A percentile compares a stretch with the other conserved stretches of the same genome.
Evolutionary conservation across 92 coral and sea anemone species (phyloP).

Genomic region (Hydrozoanthus gracilis): DNA sequence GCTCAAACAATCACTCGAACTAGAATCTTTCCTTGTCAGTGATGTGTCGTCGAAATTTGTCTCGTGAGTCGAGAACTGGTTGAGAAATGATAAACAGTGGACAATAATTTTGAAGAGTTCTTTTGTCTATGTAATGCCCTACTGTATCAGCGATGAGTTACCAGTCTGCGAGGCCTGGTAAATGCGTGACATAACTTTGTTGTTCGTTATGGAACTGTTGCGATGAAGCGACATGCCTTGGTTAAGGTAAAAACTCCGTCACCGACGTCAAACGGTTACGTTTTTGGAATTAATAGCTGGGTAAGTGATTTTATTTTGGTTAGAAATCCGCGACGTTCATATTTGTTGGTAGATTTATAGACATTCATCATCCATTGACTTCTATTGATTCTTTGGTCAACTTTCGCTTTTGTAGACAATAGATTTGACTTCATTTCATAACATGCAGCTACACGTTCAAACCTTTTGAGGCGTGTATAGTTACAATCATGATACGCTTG

Average conservation of each 20-base stretch:
- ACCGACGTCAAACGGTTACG: conserved; percentile 78
- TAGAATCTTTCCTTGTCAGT: not conserved
- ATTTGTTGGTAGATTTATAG: not conserved
- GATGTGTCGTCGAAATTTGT: not conserved
- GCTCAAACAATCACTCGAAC: not conserved
- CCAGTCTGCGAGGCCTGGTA: not conserved
- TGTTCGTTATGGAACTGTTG: not conserved
- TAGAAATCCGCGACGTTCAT: not conserved
- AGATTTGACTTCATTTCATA: not conserved
- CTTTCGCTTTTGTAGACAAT: not conserved
- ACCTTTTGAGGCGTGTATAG: not conserved
- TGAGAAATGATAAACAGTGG: conserved; percentile 12
- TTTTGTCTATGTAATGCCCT: conserved; percentile 29
- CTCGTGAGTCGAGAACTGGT: conserved; percentile 14
- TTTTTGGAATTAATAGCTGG: conserved; percentile 98
- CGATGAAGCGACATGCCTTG: conserved; percentile 97
- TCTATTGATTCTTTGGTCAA: not conserved
- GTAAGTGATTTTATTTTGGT: conserved; percentile 69
- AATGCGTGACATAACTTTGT: not conserved
- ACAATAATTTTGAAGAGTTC: conserved; percentile 43
- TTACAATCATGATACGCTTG: too few relatives aligned
- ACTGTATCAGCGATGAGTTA: conserved; percentile 28
- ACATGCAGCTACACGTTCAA: not conserved
- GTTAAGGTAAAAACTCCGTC: conserved; percentile 69
- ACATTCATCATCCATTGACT: not conserved